Evolutionary conservation across 1,140 invertebrate genomes (phyloP), one percentile per base, ranked within the genome.

Genomic region (Neodiprion fabricii): DNA sequence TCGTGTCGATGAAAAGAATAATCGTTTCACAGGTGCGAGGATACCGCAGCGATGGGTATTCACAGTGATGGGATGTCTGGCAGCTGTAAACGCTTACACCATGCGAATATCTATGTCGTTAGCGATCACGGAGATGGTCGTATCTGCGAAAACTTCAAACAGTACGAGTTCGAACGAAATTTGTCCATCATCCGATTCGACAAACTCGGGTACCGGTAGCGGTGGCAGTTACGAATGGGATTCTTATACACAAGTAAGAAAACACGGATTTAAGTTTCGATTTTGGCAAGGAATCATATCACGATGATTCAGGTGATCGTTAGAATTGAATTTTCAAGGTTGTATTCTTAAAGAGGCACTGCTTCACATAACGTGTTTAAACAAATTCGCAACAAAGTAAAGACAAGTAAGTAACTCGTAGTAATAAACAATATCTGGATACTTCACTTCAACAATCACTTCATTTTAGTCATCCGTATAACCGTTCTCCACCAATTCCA

Each of bases 61-160:
- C 80, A 92, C 94, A 5, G 86, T 95, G 9, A 93, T 96, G 91
- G 95, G 94, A 49, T 96, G 96, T 84, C 85, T 95, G 79, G 94
- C 94, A 21, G 91, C 96, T 66, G 91, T 92, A 12, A 95, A 94
- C 83, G 93, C 96, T 10, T 97, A 97, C 84, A 93, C 94, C 11
- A 93, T 97, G 92, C 89, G 96, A 40, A 93, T 96, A 1, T 95
- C 94, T 79, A 88, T 97, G n/a, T 96, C 94, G 77, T 91, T 97
- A 21, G 95, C 95, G 9, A 96, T 97, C 77, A 96, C 96, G 9
- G 94, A 95, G 80, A 96, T 97, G 94, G 93, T 92, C 17, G 17
- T 21, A 1, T 21, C 17, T 21, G 17, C 17, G 17, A 21, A 21
- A 21, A 21, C 17, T 21, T 21, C 17, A 1, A 21, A 21, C 17